These are phyloP conservation scores for Pollenia griseotomentosa DNA, from an alignment of 2,888 invertebrate species.

Conservation along the genomic window DNA sequence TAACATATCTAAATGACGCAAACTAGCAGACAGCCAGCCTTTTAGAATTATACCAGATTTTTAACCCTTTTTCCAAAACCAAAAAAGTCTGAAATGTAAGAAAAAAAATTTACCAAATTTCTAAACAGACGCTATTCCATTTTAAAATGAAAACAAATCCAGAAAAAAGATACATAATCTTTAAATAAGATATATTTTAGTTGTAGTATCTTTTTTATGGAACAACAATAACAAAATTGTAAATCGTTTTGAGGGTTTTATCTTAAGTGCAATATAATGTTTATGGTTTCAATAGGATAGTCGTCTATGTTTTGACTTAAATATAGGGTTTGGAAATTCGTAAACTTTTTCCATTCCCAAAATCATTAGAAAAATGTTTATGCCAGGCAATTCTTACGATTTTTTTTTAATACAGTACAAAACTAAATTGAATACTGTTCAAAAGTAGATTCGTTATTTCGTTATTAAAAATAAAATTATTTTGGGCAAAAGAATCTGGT, in stretches of 20 bases:
- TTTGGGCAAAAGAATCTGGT: too few species aligned
- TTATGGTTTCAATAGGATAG: constrained; percentile 15
- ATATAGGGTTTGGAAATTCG: not conserved
- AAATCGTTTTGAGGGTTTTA: constrained; percentile 52
- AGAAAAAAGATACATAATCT: constrained; percentile 48
- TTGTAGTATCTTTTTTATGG: constrained; percentile 1
- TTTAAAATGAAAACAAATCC: not conserved
- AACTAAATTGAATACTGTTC: too few species aligned
- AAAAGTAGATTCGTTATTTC: too few species aligned
- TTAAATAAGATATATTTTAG: constrained; percentile 33
- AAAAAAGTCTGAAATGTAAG: not conserved
- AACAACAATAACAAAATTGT: constrained; percentile 51
- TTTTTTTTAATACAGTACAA: too few species aligned
- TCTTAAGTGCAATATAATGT: constrained; percentile 46
- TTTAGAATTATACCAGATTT: not conserved
- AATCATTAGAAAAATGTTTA: too few species aligned
- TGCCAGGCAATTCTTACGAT: too few species aligned
- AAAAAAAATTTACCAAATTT: not conserved
- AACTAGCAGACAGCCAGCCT: constrained; percentile 4
- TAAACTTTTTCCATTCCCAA: too few species aligned
- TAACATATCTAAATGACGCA: not conserved
- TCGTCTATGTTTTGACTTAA: not conserved
- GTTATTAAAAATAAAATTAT: too few species aligned
- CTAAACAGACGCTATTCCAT: constrained; percentile 8
- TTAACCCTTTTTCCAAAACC: not conserved